Conservation (phyloP, 2,113 vertebrate species). For the Poeciliopsis occidentalis region DNA sequence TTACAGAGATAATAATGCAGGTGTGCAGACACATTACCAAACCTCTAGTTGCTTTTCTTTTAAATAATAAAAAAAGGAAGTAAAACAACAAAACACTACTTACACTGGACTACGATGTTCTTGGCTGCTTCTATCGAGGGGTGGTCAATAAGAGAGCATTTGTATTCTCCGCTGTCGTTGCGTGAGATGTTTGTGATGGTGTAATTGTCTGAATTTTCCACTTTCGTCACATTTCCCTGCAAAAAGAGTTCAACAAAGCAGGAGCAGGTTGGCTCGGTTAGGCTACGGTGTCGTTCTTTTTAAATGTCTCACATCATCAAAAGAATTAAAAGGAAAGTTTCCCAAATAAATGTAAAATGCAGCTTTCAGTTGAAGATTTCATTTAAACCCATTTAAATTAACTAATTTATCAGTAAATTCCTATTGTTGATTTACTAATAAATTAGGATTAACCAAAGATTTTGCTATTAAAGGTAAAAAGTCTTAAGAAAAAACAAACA, state of each 20-base stretch:
- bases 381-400: too few species aligned
- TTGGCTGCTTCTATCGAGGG: slow-evolving; percentile 77
- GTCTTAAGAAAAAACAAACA: too few species aligned
- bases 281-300: too few species aligned
- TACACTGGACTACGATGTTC: slow-evolving; percentile 89
- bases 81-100: slow-evolving; percentile 50
- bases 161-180: slow-evolving; percentile 87
- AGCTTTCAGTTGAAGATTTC: too few species aligned
- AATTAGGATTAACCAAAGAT: too few species aligned
- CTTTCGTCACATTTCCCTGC: slow-evolving; percentile 66
- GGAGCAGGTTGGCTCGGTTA: not conserved
- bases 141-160: slow-evolving; percentile 86
- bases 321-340: too few species aligned
- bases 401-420: too few species aligned
- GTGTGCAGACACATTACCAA: not conserved
- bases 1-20: not conserved
- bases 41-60: slow-evolving; percentile 4
- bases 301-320: too few species aligned
- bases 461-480: too few species aligned
- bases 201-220: slow-evolving; percentile 79
- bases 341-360: too few species aligned
- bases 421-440: too few species aligned
- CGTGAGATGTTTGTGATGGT: slow-evolving; percentile 83
- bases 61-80: too few species aligned
- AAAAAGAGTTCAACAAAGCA: slow-evolving; percentile 17